Base-by-base conservation (phyloP, 2,797 vertebrate species). In the Sebastes taczanowskii region DNA sequence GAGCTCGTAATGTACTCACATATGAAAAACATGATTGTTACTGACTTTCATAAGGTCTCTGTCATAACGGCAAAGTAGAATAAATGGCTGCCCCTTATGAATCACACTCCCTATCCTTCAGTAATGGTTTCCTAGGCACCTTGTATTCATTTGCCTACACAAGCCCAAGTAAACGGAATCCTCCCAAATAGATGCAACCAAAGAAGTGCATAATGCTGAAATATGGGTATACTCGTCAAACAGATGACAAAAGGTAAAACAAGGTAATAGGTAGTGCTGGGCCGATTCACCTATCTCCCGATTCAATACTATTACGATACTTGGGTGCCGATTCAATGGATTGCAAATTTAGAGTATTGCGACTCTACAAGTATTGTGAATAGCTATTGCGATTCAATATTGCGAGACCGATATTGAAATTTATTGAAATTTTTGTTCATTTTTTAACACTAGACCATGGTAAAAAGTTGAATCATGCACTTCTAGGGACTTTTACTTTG, bases 21-120 rank as follows among this genome's bases (percentile, higher is more conserved):
- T 75, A 77, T 64, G 75, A 81, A 84, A 53, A 84, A 80, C 60
- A 80, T 75, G 73, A 89, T 82, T 77, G 61, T 73, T 83, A 67
- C 70, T 68, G 90, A 91, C 87, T 77, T 83, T 65, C 69, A 88
- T 85, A 81, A 86, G 65, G 59, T 77, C 60, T 81, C 66, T 73
- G 74, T 82, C 77, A 85, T 76, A 74, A 80, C 4, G 5, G 72
- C 53, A 83, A 89, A 92, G 82, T 71, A 77, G 56, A 87, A 88
- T 75, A 80, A 89, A 93, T 85, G 65, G 75, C 56, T 71, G 29
- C 64, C 14, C 70, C 65, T 66, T 64, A 56, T 52, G 55, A 90
- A 83, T 85, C 20, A 59, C 55, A 22, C n/a, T 74, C n/a, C 5
- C 11, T 63, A 52, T 72, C n/a, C 22, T 75, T 70, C 56, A 74